Evolutionary conservation across 2,113 vertebrate genomes (phyloP).

Genomic region (Dipodomys stephensi): DNA sequence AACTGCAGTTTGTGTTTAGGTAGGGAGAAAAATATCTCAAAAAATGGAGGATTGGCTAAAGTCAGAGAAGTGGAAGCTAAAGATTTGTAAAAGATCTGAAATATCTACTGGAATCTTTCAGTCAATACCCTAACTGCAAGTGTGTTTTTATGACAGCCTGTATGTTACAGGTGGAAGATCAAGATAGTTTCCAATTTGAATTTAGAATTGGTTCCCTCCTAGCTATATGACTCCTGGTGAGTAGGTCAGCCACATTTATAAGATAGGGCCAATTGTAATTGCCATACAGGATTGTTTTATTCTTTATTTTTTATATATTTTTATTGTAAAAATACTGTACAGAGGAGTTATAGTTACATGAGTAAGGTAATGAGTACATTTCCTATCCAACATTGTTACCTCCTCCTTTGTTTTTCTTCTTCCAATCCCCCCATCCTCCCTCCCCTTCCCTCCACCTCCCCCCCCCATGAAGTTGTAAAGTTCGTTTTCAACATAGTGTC

Average conservation of each 20-base stretch:
- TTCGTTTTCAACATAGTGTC: no score
- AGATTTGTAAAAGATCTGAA: constrained; percentile 22
- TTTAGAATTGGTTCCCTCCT: background rate
- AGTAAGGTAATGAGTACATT: no score
- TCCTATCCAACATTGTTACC: no score
- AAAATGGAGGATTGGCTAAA: constrained; percentile 7
- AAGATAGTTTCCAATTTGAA: background rate
- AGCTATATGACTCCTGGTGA: background rate
- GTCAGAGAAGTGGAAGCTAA: background rate
- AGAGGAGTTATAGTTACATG: no score
- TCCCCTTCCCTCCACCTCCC: no score
- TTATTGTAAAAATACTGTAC: no score
- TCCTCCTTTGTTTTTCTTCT: no score
- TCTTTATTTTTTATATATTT: no score
- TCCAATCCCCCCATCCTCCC: no score
- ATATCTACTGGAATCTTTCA: background rate
- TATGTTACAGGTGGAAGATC: background rate
- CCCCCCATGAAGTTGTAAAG: no score
- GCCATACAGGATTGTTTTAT: background rate
- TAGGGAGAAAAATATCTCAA: background rate
- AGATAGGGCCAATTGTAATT: background rate
- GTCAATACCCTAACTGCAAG: background rate
- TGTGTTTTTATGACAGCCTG: background rate
- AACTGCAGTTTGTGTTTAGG: background rate
- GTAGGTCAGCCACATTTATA: background rate